Base-by-base conservation (phyloP, 2,888 invertebrate genomes). In the Lysandra coridon region DNA sequence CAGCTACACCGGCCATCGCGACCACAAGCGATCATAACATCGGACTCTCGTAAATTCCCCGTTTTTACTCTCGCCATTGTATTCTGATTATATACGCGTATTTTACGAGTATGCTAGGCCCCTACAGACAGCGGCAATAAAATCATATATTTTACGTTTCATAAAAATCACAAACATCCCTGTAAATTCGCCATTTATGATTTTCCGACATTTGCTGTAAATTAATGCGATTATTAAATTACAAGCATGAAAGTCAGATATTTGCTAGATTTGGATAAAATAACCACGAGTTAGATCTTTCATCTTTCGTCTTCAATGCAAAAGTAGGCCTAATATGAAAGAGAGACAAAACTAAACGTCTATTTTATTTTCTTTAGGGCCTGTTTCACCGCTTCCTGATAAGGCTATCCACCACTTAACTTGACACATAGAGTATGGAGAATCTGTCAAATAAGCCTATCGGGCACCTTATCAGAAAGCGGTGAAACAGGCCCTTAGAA, bases 1-100 rank as follows among this genome's bases (percentile, higher is more conserved):
- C 79, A 74, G 80, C 74, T 79, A 79, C 49, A 78, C 78, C 78
- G 78, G 80, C 80, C 80, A 80, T 81, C 60, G 57, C 78, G 49
- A 80, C 81, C 80, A 80, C 81, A 80, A 78, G 80, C 76, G 73
- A 78, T 78, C 78, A 77, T 76, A 44, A 79, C 37, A 57, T 80
- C 76, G 69, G 77, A 78, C 78, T 78, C 73, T 80, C 79, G 74
- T 80, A 80, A 81, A 76, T 57, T 69, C 33, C 30, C 33, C 4
- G 69, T 69, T 69, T 69, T 37, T 69, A 69, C 69, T 12, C 5
- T 2, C 33, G 33, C 33, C 5, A 69, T 69, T 69, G 69, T 69
- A 69, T 37, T 69, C 12, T 69, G 14, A 30, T 12, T 12, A 30
- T 33, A 69, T 30, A 69, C 33, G 69, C 33, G 33, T 69, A 69